Percentiles rank a stretch among this genome's conserved stretches.
phyloP scores from a whole-genome alignment of 2,888 invertebrate genomes.

The Globia sparganii region DNA sequence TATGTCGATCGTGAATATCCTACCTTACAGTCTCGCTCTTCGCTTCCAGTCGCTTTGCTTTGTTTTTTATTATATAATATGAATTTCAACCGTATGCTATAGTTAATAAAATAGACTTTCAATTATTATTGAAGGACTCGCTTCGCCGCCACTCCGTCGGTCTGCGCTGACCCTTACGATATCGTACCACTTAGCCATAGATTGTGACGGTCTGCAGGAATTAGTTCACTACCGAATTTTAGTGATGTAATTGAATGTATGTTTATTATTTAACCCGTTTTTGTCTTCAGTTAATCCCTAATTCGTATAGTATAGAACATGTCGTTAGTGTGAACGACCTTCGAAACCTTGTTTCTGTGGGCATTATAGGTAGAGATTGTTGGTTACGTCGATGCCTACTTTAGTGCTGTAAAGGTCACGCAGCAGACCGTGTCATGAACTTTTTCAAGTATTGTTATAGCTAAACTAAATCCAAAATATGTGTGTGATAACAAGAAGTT shows the following conservation, averaged over 20 bases:
- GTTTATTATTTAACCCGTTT: conserved; percentile 35
- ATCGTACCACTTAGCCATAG: conserved; percentile 60
- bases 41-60: neutral
- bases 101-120: neutral
- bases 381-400: conserved; percentile 48
- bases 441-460: conserved; percentile 41
- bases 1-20: neutral
- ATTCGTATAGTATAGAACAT: conserved; percentile 14
- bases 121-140: neutral
- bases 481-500: conserved; percentile 1
- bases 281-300: conserved; percentile 43
- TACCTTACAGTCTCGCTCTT: neutral
- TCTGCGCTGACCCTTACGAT: conserved; percentile 45
- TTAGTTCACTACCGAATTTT: conserved; percentile 50
- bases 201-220: conserved; percentile 53
- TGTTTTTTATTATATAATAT: neutral
- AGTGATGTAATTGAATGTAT: conserved; percentile 45
- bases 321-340: conserved; percentile 43
- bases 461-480: conserved; percentile 23
- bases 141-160: neutral
- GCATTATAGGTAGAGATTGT: conserved; percentile 56
- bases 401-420: conserved; percentile 54
- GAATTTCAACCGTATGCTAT: neutral
- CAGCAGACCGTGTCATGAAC: conserved; percentile 42
- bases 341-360: conserved; percentile 54